Conservation (phyloP, 2,888 invertebrate species). For the Podotricha telesiphe region DNA sequence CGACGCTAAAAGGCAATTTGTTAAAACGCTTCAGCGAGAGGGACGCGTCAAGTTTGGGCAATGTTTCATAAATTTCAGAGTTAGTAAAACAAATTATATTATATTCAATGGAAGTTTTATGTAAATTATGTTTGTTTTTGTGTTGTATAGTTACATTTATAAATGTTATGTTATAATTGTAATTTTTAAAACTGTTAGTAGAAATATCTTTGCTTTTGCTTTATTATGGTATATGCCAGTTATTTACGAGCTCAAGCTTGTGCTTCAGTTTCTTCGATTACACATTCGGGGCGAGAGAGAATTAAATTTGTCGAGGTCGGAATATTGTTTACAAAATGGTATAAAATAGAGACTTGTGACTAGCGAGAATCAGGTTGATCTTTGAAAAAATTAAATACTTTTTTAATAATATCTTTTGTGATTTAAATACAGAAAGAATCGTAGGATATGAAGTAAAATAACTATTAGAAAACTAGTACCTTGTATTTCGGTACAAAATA, state of each 20-base stretch:
- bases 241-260: conserved; percentile 2
- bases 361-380: conserved; percentile 10
- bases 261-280: conserved; percentile 52
- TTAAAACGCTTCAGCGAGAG: conserved; percentile 54
- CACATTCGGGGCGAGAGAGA: conserved; percentile 56
- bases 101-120: conserved; percentile 33
- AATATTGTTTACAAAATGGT: conserved; percentile 43
- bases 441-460: too few relatives aligned
- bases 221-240: not conserved
- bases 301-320: conserved; percentile 55
- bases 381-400: not conserved
- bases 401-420: not conserved
- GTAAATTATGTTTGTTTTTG: conserved; percentile 21
- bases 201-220: not conserved
- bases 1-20: conserved; percentile 60
- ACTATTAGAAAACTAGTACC: too few relatives aligned
- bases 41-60: conserved; percentile 45
- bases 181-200: too few relatives aligned
- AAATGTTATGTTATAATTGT: too few relatives aligned
- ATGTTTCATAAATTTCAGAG: conserved; percentile 43
- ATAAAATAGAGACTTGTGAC: not conserved
- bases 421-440: too few relatives aligned
- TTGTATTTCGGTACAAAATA: too few relatives aligned
- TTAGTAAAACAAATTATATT: conserved; percentile 33
- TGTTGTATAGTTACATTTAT: too few relatives aligned